These are phyloP conservation scores for Potorous gilbertii DNA, from an alignment of 2,797 vertebrate species.

Conservation along the genomic window DNA sequence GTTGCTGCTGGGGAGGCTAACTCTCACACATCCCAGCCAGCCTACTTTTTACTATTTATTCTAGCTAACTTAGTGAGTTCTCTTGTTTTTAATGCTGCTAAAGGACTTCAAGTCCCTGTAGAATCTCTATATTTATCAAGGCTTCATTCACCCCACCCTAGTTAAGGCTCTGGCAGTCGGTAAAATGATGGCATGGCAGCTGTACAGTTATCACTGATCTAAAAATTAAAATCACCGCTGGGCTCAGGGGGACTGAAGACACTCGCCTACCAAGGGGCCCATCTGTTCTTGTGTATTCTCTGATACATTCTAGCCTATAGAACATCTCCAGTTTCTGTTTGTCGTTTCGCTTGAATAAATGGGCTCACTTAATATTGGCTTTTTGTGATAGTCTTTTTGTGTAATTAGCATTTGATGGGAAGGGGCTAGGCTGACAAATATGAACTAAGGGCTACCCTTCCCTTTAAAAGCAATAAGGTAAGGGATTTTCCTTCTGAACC, in stretches of 20 bases:
- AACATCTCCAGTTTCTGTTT: not conserved
- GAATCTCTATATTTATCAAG: not conserved
- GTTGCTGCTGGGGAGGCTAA: not conserved
- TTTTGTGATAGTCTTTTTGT: not conserved
- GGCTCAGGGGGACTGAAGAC: not conserved
- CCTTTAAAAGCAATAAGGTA: not conserved
- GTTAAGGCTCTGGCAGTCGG: not conserved
- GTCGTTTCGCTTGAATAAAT: not conserved
- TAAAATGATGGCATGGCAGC: not conserved
- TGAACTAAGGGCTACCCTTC: not conserved
- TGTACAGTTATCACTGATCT: not conserved
- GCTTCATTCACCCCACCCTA: not conserved
- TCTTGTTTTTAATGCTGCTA: not conserved
- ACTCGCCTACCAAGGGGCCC: not conserved
- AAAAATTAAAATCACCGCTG: not conserved
- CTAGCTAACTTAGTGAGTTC: not conserved
- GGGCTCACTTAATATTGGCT: not conserved
- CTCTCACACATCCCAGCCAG: not conserved
- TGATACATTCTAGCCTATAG: not conserved
- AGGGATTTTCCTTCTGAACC: not conserved
- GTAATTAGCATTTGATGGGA: not conserved
- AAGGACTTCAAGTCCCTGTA: not conserved
- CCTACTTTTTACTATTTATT: not conserved
- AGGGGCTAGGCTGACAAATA: not conserved
- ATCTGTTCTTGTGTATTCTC: constrained; percentile 4